A percentile compares a stretch with the other conserved stretches of the same genome.
Evolutionary conservation across 2,888 invertebrate species (phyloP).

Genomic region (Julus scanicus): DNA sequence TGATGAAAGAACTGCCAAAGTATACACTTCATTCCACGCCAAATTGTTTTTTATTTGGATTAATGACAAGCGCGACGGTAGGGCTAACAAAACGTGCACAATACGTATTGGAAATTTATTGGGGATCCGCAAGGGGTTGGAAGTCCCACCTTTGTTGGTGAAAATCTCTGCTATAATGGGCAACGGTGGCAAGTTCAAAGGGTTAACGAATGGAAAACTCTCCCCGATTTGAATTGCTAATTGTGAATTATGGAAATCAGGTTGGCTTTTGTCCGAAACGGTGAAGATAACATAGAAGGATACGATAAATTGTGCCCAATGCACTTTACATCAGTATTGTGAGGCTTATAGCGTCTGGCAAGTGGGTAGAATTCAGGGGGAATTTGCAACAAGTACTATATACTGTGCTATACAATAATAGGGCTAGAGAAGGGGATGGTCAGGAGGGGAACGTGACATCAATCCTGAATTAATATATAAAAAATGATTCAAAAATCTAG

Average conservation of each 20-base stretch:
- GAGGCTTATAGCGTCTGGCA: neutral
- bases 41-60: conserved; percentile 39
- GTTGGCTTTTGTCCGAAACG: neutral
- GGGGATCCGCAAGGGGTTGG: neutral
- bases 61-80: conserved; percentile 27
- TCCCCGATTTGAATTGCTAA: conserved; percentile 28
- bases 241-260: conserved; percentile 36
- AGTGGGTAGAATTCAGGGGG: neutral
- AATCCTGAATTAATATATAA: conserved; percentile 39
- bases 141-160: neutral
- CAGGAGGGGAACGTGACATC: neutral
- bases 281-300: neutral
- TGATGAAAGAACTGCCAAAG: conserved; percentile 9
- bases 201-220: conserved; percentile 31
- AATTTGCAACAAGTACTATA: conserved; percentile 31
- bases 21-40: neutral
- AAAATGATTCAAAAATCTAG: neutral
- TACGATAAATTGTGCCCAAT: neutral
- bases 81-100: conserved; percentile 25
- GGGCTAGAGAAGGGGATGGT: neutral
- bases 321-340: neutral
- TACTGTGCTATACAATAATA: neutral
- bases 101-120: conserved; percentile 36
- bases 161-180: neutral
- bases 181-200: conserved; percentile 34